Percentiles rank a stretch among this genome's conserved stretches.
Conservation (phyloP, 2,797 vertebrate genomes). For the Holocentrus rufus region DNA sequence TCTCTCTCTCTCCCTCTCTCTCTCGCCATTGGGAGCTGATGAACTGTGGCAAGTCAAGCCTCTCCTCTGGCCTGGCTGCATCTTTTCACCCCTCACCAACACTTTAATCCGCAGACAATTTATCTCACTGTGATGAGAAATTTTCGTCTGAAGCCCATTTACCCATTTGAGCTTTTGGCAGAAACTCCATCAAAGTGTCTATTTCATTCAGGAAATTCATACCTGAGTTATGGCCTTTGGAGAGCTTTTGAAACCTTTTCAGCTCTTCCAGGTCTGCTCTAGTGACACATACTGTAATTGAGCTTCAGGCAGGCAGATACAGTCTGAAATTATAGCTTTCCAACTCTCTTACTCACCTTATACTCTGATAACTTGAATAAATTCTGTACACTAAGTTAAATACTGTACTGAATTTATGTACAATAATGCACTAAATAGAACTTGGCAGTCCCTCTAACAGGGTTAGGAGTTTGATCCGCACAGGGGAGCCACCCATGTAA, state of each 20-base stretch:
- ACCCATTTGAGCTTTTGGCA: conserved; percentile 25
- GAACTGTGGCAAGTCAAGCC: background rate
- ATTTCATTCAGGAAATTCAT: conserved; percentile 30
- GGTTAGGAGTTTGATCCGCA: conserved; percentile 22
- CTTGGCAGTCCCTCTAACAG: conserved; percentile 11
- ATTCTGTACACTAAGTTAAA: conserved; percentile 34
- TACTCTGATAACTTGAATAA: conserved; percentile 24
- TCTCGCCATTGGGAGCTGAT: conserved; percentile 7
- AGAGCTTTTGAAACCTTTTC: conserved; percentile 22
- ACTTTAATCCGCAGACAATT: conserved; percentile 30
- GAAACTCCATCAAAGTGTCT: conserved; percentile 32
- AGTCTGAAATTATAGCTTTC: conserved; percentile 30
- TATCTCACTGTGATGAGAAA: conserved; percentile 43
- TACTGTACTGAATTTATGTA: conserved; percentile 7
- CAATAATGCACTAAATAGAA: conserved; percentile 10
- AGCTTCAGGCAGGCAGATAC: conserved; percentile 19
- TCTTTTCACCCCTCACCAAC: conserved; percentile 24
- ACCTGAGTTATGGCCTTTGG: conserved; percentile 39
- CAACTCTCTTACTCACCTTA: background rate
- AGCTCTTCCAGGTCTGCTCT: conserved; percentile 12
- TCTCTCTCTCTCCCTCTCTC: conserved; percentile 1
- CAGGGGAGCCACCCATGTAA: no score
- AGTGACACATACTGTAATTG: conserved; percentile 39
- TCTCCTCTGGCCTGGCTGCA: background rate
- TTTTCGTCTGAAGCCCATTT: conserved; percentile 40